These are phyloP conservation scores for Synanceia verrucosa DNA, from an alignment of 2,797 vertebrate species.

Conservation along the genomic window DNA sequence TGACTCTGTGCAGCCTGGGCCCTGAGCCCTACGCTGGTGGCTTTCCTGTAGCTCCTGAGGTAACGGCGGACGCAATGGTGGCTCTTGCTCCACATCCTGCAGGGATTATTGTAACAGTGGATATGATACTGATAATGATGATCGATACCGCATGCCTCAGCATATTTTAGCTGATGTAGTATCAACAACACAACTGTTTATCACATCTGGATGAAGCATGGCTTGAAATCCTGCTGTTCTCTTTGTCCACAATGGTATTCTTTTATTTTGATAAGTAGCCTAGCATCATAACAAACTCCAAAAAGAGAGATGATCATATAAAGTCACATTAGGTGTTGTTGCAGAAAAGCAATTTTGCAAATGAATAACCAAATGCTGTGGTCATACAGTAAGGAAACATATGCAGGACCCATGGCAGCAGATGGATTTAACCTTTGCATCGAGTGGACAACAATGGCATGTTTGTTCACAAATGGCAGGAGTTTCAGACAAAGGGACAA, in stretches of 20 bases:
- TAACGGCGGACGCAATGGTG: conserved; percentile 78
- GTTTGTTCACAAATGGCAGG: conserved; percentile 19
- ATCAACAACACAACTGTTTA: background rate
- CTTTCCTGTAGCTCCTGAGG: conserved; percentile 74
- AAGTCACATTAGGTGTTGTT: background rate
- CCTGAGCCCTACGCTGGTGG: conserved; percentile 46
- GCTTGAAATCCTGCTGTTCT: background rate
- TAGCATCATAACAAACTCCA: background rate
- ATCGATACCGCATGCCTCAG: background rate
- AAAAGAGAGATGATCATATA: background rate
- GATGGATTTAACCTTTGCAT: conserved; percentile 1
- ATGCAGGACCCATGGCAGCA: background rate
- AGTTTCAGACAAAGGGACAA: conserved; percentile 9
- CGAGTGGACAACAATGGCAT: conserved; percentile 10
- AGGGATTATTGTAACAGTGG: conserved; percentile 9
- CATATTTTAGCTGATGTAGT: background rate
- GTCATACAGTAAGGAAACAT: background rate
- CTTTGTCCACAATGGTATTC: background rate
- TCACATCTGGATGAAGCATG: background rate
- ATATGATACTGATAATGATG: background rate
- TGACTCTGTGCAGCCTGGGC: conserved; percentile 61
- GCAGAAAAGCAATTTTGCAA: background rate
- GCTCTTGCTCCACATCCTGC: conserved; percentile 72
- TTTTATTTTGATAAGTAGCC: background rate
- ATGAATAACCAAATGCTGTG: background rate